phyloP scores from a whole-genome alignment of 2,113 vertebrate species.

The Triplophysa rosa region DNA sequence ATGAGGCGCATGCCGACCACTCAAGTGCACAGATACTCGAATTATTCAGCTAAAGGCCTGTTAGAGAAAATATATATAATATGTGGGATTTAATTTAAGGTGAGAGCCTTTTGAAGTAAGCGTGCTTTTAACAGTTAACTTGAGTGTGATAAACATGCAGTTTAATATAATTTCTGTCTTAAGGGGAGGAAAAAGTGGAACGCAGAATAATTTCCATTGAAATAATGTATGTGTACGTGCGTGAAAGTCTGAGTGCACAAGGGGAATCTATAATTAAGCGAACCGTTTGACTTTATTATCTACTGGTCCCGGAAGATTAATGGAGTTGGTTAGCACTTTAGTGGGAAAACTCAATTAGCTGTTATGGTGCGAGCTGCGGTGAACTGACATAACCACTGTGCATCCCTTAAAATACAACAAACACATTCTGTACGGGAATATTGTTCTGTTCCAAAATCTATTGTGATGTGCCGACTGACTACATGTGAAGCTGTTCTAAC shows the following conservation, averaged over 20 bases:
- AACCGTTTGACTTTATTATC: slow-evolving; percentile 46
- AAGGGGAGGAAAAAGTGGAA: slow-evolving; percentile 22
- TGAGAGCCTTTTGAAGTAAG: background rate
- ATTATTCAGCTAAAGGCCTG: background rate
- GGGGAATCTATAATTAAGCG: slow-evolving; percentile 39
- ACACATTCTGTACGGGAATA: background rate
- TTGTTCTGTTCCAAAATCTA: background rate
- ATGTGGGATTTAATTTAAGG: background rate
- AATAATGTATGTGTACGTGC: slow-evolving; percentile 17
- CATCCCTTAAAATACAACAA: background rate
- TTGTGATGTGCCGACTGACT: background rate
- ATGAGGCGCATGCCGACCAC: background rate
- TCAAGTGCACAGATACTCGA: background rate
- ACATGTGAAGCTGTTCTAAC: background rate
- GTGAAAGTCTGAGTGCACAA: slow-evolving; percentile 36
- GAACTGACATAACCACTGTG: background rate
- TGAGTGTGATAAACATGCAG: slow-evolving; percentile 1
- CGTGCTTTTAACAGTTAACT: too few relatives aligned
- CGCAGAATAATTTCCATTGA: background rate
- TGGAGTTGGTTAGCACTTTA: slow-evolving; percentile 35
- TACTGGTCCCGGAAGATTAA: slow-evolving; percentile 32
- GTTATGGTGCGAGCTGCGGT: background rate
- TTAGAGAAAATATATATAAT: background rate
- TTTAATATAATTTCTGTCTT: slow-evolving; percentile 21
- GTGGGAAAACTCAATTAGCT: slow-evolving; percentile 28